Conservation (phyloP, 2,888 invertebrate genomes). For the Marasmarcha lunaedactyla region DNA sequence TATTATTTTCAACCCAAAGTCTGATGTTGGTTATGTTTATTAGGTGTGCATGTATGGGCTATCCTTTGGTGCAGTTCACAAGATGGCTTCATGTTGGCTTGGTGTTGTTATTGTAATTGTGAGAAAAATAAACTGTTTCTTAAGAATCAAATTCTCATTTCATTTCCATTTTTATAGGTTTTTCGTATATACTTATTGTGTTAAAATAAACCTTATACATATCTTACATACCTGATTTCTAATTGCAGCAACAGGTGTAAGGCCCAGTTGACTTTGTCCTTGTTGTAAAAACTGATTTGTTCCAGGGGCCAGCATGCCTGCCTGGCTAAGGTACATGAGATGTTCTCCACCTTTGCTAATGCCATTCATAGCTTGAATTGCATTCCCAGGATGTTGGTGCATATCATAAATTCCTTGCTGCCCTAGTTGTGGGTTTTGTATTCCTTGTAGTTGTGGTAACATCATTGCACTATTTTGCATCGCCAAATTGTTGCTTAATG, state of each 20-base stretch:
- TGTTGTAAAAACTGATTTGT: constrained; percentile 73
- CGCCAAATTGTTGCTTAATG: constrained; percentile 49
- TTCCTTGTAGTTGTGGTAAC: constrained; percentile 57
- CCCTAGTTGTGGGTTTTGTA: constrained; percentile 63
- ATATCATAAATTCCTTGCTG: constrained; percentile 65
- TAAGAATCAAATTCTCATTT: too few relatives aligned
- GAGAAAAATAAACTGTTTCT: too few relatives aligned
- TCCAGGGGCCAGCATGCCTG: constrained; percentile 70
- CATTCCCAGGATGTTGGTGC: constrained; percentile 56
- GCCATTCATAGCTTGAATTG: constrained; percentile 65
- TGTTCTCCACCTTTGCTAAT: constrained; percentile 63
- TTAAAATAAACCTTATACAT: too few relatives aligned
- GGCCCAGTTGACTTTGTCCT: constrained; percentile 72
- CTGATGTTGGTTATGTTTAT: too few relatives aligned
- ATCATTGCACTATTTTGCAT: constrained; percentile 62
- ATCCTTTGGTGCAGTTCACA: too few relatives aligned
- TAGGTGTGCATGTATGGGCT: too few relatives aligned
- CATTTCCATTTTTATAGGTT: too few relatives aligned
- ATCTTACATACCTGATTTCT: constrained; percentile 59
- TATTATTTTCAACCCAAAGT: too few relatives aligned
- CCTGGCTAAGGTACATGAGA: constrained; percentile 61
- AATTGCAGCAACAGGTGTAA: constrained; percentile 57
- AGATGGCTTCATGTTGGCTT: too few relatives aligned
- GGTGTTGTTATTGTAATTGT: too few relatives aligned
- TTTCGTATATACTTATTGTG: too few relatives aligned